Evolutionary conservation across 2,888 invertebrate genomes (phyloP).

Genomic region (Flexamia atlantica): DNA sequence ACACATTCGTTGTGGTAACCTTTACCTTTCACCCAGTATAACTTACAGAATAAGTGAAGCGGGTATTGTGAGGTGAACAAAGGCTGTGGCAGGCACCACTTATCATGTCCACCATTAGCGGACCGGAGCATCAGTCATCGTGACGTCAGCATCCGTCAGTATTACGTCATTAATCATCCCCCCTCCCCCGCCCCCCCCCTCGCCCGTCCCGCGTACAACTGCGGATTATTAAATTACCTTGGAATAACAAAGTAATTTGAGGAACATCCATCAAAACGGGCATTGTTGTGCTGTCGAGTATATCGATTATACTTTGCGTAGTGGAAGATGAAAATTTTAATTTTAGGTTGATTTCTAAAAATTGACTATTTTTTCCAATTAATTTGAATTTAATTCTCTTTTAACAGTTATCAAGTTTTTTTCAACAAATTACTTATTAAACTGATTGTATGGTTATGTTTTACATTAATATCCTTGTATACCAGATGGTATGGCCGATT

Average conservation of each 20-base stretch:
- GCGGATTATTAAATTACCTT: constrained; percentile 43
- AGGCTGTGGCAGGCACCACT: constrained; percentile 43
- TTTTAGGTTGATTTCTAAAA: too few relatives aligned
- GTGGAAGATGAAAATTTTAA: background rate
- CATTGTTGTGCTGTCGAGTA: constrained; percentile 25
- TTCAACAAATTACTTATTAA: too few relatives aligned
- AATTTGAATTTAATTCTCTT: too few relatives aligned
- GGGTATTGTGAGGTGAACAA: constrained; percentile 26
- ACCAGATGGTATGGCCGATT: too few relatives aligned
- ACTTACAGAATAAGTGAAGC: constrained; percentile 31
- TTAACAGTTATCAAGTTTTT: too few relatives aligned
- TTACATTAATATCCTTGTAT: too few relatives aligned
- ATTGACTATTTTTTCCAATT: too few relatives aligned
- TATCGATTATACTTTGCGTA: constrained; percentile 9
- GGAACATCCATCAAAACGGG: constrained; percentile 36
- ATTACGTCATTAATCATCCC: constrained; percentile 50
- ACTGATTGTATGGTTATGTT: too few relatives aligned
- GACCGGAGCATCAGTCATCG: constrained; percentile 44
- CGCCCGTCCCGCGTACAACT: constrained; percentile 16
- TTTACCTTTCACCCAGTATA: background rate
- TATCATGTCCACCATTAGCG: constrained; percentile 55
- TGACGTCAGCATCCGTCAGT: constrained; percentile 47
- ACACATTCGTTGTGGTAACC: too few relatives aligned
- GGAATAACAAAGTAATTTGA: constrained; percentile 45
- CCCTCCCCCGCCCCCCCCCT: background rate